phyloP scores from a whole-genome alignment of 2,797 vertebrate genomes.

The Iguana delicatissima region DNA sequence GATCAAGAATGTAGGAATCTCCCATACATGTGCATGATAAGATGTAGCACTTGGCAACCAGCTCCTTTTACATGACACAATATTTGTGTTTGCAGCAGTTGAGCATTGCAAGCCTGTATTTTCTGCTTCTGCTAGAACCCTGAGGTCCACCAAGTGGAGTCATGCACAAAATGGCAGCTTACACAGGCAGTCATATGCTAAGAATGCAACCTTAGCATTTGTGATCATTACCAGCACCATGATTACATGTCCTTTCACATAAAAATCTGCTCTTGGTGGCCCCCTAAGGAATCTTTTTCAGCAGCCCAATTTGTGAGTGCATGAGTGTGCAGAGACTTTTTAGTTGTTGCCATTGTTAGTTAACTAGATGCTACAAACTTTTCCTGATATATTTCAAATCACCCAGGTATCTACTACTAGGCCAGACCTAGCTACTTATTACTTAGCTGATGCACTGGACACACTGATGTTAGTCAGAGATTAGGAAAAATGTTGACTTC shows the following conservation, averaged over 20 bases:
- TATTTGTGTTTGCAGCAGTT: too few relatives aligned
- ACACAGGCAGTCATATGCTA: not conserved
- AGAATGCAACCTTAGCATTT: not conserved
- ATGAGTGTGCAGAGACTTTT: too few relatives aligned
- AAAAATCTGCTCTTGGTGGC: not conserved
- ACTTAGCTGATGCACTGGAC: not conserved
- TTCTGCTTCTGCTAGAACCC: not conserved
- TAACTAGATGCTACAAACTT: not conserved
- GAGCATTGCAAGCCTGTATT: not conserved
- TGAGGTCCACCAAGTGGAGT: not conserved
- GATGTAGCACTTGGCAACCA: too few relatives aligned
- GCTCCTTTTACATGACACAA: not conserved
- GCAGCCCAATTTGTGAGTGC: too few relatives aligned
- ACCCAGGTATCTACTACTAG: not conserved
- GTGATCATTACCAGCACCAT: not conserved
- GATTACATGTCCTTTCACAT: not conserved
- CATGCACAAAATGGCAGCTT: not conserved
- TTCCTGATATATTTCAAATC: not conserved
- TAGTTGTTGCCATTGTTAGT: not conserved
- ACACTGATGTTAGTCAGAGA: not conserved
- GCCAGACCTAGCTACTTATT: not conserved
- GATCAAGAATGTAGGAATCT: not conserved
- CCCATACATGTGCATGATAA: not conserved
- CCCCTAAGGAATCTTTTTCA: not conserved
- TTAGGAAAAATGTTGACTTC: not conserved